Evolutionary conservation across 2,113 vertebrate genomes (phyloP).

Genomic region (Otolemur garnettii): DNA sequence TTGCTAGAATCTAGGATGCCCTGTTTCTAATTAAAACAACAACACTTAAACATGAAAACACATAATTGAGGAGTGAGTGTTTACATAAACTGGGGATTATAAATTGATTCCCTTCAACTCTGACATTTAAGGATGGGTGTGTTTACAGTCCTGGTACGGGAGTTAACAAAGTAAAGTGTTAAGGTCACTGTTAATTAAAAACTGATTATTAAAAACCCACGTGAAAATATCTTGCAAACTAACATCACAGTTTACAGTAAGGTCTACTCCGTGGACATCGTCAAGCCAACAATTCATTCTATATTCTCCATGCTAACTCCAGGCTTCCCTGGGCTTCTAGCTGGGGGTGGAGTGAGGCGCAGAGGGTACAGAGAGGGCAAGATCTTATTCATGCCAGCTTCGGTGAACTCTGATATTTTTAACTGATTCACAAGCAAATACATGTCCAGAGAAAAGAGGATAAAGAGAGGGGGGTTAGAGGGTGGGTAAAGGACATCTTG

Average conservation of each 20-base stretch:
- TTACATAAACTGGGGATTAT: neutral
- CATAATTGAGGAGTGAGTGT: neutral
- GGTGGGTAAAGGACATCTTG: neutral
- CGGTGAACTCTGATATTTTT: neutral
- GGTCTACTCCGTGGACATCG: accelerated
- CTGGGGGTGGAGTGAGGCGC: too few relatives aligned
- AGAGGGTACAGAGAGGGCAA: neutral
- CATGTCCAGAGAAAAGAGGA: neutral
- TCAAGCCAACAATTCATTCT: too few relatives aligned
- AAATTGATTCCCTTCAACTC: neutral
- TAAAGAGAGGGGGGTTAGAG: neutral
- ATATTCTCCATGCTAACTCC: too few relatives aligned
- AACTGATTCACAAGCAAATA: neutral
- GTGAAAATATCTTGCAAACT: neutral
- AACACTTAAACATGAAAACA: neutral
- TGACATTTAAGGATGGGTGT: neutral
- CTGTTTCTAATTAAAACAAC: neutral
- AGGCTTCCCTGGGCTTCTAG: neutral
- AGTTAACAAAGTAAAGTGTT: neutral
- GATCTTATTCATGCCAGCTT: neutral
- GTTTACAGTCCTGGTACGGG: neutral
- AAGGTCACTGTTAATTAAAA: neutral
- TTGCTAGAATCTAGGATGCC: neutral
- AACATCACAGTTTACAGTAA: accelerated
- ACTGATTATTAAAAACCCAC: neutral